phyloP scores from a whole-genome alignment of 2,888 invertebrate species.

The Microchrysa polita region DNA sequence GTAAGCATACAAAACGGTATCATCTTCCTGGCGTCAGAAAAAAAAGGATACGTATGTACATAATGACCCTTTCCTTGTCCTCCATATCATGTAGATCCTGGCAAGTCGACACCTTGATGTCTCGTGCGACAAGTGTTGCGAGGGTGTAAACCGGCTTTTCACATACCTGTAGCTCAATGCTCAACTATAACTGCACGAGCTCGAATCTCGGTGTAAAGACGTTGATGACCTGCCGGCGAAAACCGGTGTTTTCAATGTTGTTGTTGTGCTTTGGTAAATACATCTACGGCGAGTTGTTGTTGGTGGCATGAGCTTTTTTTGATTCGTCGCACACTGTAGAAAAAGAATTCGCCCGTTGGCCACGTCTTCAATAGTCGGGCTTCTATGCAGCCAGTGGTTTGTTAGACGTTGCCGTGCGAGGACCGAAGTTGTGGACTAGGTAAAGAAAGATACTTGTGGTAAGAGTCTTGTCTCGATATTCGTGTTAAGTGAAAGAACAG shows the following conservation, averaged over 20 bases:
- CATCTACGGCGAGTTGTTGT: neutral
- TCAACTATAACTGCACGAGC: no score
- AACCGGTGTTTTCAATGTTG: no score
- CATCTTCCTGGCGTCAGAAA: neutral
- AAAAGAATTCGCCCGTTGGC: slow-evolving; percentile 39
- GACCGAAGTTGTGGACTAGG: slow-evolving; percentile 12
- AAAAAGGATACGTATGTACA: neutral
- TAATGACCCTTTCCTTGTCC: no score
- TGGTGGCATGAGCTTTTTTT: slow-evolving; percentile 29
- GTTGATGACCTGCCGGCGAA: slow-evolving; percentile 35
- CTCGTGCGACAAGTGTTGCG: slow-evolving; percentile 15
- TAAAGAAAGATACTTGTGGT: slow-evolving; percentile 4
- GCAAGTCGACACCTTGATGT: slow-evolving; percentile 3
- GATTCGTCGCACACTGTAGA: slow-evolving; percentile 30
- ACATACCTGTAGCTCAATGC: neutral
- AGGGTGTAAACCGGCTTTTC: neutral
- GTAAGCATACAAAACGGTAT: neutral
- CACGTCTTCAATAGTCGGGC: slow-evolving; percentile 40
- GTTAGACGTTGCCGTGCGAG: slow-evolving; percentile 43
- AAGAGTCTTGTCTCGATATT: neutral
- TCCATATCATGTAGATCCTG: no score
- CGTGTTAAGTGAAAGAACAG: slow-evolving; percentile 16
- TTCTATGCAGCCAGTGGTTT: slow-evolving; percentile 27
- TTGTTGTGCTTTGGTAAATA: slow-evolving; percentile 4
- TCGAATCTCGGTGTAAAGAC: slow-evolving; percentile 39